These are phyloP conservation scores for Pedionomus torquatus DNA, from an alignment of 2,113 vertebrate species.

Conservation along the genomic window DNA sequence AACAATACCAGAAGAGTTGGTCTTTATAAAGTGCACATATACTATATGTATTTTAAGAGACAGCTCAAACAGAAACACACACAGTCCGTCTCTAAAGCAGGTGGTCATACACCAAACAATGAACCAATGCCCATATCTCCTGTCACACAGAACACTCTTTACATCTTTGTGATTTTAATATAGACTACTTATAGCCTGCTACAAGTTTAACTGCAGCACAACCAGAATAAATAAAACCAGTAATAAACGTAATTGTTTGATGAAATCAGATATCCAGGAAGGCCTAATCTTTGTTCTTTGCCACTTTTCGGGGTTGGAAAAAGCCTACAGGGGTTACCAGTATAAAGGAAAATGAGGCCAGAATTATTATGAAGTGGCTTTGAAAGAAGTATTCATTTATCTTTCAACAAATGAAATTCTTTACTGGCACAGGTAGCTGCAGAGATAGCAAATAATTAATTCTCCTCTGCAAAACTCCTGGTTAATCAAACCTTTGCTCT, in stretches of 20 bases:
- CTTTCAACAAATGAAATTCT: not conserved
- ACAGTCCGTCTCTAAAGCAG: not conserved
- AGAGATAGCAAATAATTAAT: not conserved
- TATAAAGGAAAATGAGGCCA: not conserved
- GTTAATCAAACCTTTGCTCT: not conserved
- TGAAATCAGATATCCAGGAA: not conserved
- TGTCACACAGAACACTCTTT: not conserved
- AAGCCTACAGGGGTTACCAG: not conserved
- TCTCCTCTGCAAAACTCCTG: not conserved
- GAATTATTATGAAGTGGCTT: not conserved
- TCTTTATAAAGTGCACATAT: not conserved
- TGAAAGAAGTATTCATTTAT: not conserved
- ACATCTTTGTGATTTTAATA: not conserved
- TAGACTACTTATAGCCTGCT: not conserved
- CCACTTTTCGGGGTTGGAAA: not conserved
- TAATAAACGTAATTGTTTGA: not conserved
- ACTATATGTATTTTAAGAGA: not conserved
- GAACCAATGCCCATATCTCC: not conserved
- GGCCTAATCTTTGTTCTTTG: not conserved
- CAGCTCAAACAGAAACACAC: not conserved
- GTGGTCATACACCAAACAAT: not conserved
- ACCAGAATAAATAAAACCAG: not conserved
- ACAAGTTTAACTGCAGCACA: not conserved
- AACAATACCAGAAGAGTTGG: not conserved
- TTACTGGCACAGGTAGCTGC: not conserved